These are phyloP conservation scores for Buphagus erythrorhynchus DNA, from an alignment of 2,797 vertebrate genomes.

Conservation along the genomic window DNA sequence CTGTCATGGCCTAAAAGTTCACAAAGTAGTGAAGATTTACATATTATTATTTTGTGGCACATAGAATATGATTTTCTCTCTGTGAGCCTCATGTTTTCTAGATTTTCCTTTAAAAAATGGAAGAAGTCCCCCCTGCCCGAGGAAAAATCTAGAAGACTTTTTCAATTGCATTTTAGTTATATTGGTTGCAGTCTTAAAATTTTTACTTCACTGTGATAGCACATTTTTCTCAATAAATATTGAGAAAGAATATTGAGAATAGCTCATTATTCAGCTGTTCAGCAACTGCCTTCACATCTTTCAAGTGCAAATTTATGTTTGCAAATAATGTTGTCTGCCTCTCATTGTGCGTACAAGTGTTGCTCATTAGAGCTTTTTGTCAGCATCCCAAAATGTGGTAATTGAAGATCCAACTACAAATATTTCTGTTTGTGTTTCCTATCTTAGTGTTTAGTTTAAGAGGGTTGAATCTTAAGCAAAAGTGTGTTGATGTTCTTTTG, in stretches of 20 bases:
- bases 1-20: not conserved
- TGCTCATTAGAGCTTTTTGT: constrained; percentile 28
- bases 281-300: not conserved
- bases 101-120: not conserved
- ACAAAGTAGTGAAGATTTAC: not conserved
- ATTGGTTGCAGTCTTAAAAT: not conserved
- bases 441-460: not conserved
- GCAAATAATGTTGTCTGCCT: not conserved
- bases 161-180: not conserved
- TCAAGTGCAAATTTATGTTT: constrained; percentile 28
- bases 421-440: constrained; percentile 1
- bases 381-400: not conserved
- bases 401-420: not conserved
- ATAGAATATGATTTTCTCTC: not conserved
- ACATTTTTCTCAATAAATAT: not conserved
- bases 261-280: not conserved
- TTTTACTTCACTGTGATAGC: not conserved
- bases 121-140: rapidly evolving
- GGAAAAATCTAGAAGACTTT: not conserved
- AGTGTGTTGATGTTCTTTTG: not conserved
- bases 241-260: not conserved
- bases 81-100: not conserved
- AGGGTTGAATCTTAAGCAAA: not conserved
- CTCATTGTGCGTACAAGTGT: constrained; percentile 18
- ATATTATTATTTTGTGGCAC: not conserved